Base-by-base conservation (phyloP, 2,797 vertebrate genomes). In the Xenentodon cancila region DNA sequence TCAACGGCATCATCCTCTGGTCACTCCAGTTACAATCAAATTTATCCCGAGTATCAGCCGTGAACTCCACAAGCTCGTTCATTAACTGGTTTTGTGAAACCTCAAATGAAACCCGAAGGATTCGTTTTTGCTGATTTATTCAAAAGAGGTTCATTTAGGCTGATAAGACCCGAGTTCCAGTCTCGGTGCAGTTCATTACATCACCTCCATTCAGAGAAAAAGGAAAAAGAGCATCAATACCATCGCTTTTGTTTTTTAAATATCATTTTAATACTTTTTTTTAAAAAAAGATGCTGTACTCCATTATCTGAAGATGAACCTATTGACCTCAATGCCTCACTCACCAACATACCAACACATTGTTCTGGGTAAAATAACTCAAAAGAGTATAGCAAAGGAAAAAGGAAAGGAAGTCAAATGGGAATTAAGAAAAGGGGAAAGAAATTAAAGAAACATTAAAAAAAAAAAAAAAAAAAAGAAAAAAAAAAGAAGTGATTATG, bases 291-390 rank as follows among this genome's bases (percentile, higher is more conserved):
- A 77, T 80, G 91, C 84, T 93, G 92, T 94, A 92, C 91, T 94
- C 93, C 91, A 93, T 93, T 92, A 92, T 93, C 90, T 92, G 92
- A 94, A 88, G 93, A 92, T 92, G 90, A 88, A 93, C 93, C 92
- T 81, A 87, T 85, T 86, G 81, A 89, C 87, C 85, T 91, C 82
- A 80, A 88, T 77, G 87, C 84, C 73, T 89, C 87, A 87, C 77
- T 88, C 83, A 84, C 77, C 83, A 81, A 93, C 92, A 94, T 92
- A 91, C 90, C 91, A 88, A 93, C 92, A 79, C 84, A 91, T 79
- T 90, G 90, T 86, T 84, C 81, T 81, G 77, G 76, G 66, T 74
- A 81, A 81, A 78, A 74, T 75, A 69, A 87, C 82, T 68, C 73
- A 50, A 66, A 25, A 69, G 75, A 78, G 75, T n/a, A 30, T 30